phyloP scores from a whole-genome alignment of 2,888 invertebrate species.

The Synergus japonicus region DNA sequence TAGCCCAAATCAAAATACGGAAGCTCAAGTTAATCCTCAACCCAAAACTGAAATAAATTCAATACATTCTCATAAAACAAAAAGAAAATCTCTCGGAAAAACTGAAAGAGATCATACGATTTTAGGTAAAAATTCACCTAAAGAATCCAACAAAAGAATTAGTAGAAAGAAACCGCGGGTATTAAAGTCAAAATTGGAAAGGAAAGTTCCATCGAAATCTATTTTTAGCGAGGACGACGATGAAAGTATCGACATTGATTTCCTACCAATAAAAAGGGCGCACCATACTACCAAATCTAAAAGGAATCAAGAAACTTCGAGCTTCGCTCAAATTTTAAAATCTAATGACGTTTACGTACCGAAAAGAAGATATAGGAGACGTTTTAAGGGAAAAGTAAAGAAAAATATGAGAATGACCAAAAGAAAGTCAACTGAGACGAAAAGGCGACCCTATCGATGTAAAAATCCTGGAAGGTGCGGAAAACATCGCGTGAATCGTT shows the following conservation, averaged over 20 bases:
- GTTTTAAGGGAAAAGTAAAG: background rate
- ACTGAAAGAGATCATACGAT: background rate
- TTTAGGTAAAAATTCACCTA: background rate
- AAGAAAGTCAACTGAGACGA: background rate
- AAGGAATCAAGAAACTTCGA: background rate
- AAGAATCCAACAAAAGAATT: background rate
- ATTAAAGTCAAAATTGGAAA: background rate
- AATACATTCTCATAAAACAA: background rate
- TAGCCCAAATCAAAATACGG: background rate
- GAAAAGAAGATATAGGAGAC: conserved; percentile 6
- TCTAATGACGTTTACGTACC: background rate
- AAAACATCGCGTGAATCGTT: conserved; percentile 4
- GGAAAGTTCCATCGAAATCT: background rate
- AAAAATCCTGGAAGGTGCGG: background rate
- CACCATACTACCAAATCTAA: background rate
- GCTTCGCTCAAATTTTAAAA: background rate
- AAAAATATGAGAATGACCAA: background rate
- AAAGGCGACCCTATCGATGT: background rate
- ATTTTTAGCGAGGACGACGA: background rate
- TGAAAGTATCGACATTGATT: background rate
- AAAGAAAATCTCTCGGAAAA: background rate
- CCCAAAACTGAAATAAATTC: background rate
- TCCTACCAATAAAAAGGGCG: background rate
- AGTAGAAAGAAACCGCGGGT: background rate
- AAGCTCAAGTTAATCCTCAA: background rate